phyloP scores from a whole-genome alignment of 2,888 invertebrate species.

The Steromphala cineraria region DNA sequence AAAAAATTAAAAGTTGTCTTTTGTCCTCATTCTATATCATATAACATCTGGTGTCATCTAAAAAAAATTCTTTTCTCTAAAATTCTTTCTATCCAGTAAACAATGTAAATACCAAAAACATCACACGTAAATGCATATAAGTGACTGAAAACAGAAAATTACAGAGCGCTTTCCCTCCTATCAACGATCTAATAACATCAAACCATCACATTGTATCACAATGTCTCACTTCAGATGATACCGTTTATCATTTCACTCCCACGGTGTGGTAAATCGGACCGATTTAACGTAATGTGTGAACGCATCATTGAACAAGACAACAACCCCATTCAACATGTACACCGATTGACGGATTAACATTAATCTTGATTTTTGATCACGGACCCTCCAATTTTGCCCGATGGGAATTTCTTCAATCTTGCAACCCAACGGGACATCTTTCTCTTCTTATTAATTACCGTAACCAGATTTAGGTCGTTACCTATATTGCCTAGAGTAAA shows the following conservation, averaged over 20 bases:
- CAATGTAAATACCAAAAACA: too few species aligned
- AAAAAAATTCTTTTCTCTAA: too few species aligned
- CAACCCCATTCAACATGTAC: background rate
- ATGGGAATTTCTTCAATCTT: background rate
- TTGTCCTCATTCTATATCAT: too few species aligned
- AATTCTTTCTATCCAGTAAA: too few species aligned
- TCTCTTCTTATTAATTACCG: slow-evolving; percentile 6
- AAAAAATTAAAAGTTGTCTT: too few species aligned
- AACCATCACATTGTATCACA: background rate
- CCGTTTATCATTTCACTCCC: background rate
- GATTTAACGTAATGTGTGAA: background rate
- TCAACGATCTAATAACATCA: background rate
- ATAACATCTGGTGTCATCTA: too few species aligned
- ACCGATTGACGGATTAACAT: background rate
- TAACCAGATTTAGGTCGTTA: background rate
- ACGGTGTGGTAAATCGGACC: slow-evolving; percentile 6
- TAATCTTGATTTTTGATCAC: background rate
- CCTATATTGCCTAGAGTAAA: background rate
- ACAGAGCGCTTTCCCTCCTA: background rate
- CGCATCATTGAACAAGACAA: background rate
- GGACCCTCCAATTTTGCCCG: background rate
- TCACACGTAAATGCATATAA: too few species aligned
- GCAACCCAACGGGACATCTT: background rate
- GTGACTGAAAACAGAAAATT: background rate
- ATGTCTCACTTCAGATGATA: too few species aligned